A percentile compares a stretch with the other conserved stretches of the same genome.
These are phyloP conservation scores for Ceratitis capitata DNA, from an alignment of 1,140 invertebrate genomes.

Conservation along the genomic window DNA sequence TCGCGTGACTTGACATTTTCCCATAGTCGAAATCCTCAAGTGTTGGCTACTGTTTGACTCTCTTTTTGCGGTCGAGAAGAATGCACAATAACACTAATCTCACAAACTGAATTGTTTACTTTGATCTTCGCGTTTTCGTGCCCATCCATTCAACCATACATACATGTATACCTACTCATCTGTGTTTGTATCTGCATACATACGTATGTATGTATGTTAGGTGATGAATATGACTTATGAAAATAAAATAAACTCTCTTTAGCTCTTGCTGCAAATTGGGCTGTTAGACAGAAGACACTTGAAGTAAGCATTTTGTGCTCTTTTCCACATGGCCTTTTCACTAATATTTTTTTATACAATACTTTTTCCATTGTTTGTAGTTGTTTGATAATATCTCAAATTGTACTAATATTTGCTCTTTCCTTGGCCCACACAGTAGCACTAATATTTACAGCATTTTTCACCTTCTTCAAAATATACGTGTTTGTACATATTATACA, in stretches of 20 bases:
- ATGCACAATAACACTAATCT: conserved; percentile 30
- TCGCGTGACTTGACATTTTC: neutral
- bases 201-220: neutral
- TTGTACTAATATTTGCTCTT: conserved; percentile 40
- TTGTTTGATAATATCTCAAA: conserved; percentile 26
- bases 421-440: conserved; percentile 44
- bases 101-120: conserved; percentile 17
- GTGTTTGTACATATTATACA: neutral
- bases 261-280: conserved; percentile 1
- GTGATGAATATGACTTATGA: neutral
- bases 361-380: neutral
- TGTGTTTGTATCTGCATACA: neutral
- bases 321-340: neutral
- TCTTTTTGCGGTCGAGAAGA: neutral
- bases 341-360: neutral
- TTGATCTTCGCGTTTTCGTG: neutral
- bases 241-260: conserved; percentile 15
- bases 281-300: neutral
- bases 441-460: conserved; percentile 9
- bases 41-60: conserved; percentile 2
- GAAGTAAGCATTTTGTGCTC: neutral
- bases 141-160: too few species aligned
- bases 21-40: neutral
- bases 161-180: neutral
- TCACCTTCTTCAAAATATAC: neutral